Percentiles rank a stretch among this genome's conserved stretches.
Evolutionary conservation across 2,888 invertebrate genomes (phyloP).

Genomic region (Fragum fragum): DNA sequence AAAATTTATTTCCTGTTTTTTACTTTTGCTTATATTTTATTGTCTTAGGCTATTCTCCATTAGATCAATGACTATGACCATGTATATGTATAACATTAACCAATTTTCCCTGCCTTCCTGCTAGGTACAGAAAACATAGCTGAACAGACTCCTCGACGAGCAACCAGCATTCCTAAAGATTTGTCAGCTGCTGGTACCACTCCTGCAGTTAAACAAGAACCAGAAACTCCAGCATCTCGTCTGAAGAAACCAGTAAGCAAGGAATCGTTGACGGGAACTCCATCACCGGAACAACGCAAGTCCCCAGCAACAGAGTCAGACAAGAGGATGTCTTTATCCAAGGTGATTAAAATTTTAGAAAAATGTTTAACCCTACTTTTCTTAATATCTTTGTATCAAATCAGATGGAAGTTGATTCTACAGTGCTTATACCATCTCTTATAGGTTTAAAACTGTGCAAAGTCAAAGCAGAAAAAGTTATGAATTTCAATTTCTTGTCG

Average conservation of each 20-base stretch:
- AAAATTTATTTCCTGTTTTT: too few relatives aligned
- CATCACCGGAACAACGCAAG: slow-evolving; percentile 1
- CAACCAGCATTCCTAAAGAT: slow-evolving; percentile 74
- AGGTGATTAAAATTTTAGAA: slow-evolving; percentile 5
- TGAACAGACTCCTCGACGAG: slow-evolving; percentile 71
- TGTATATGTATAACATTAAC: too few relatives aligned
- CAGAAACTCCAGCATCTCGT: slow-evolving; percentile 40
- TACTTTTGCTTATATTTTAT: too few relatives aligned
- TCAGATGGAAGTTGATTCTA: too few relatives aligned
- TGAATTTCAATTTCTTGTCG: too few relatives aligned
- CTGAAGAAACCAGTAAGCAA: slow-evolving; percentile 59
- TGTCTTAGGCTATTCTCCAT: too few relatives aligned
- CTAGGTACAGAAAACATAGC: slow-evolving; percentile 79
- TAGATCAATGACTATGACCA: too few relatives aligned
- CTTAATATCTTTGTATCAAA: too few relatives aligned
- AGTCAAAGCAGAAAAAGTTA: too few relatives aligned
- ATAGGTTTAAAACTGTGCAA: too few relatives aligned
- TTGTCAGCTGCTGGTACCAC: slow-evolving; percentile 61
- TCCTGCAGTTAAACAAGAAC: slow-evolving; percentile 33
- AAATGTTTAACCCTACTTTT: too few relatives aligned
- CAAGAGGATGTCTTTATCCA: slow-evolving; percentile 26
- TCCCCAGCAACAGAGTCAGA: slow-evolving; percentile 8
- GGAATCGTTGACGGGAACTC: slow-evolving; percentile 30
- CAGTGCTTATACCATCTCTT: too few relatives aligned
- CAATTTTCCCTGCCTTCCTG: background rate